Base-by-base conservation (phyloP, 2,113 vertebrate species). In the Hippotragus niger region DNA sequence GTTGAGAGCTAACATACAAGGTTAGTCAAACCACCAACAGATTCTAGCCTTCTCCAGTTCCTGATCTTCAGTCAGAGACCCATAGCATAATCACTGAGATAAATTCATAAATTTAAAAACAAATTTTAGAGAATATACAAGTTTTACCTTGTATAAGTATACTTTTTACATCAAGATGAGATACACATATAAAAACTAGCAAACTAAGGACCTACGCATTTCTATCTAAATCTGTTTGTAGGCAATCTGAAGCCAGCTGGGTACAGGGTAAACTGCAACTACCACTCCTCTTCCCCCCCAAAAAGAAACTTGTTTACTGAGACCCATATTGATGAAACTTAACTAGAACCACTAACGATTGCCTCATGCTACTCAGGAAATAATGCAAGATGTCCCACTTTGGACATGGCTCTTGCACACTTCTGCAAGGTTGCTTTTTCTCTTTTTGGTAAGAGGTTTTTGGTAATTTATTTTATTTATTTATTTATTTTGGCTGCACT, bases 281-380 rank as follows among this genome's bases (percentile, higher is more conserved):
- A 52, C 78, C 78, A 78, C 25, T 71, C 67, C 2, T 9, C 40
- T 25, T 27, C 3, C 19, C 2, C 67, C 6, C 0, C 13, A 36
- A 29, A 16, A 31, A 94, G 93, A 47, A 81, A 87, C 50, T 0
- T 92, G 31, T 76, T 90, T 76, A 52, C n/a, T 91, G 60, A 96
- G 62, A 88, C 12, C 60, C 88, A 19, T 55, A 10, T 7, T 93
- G 71, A 74, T 31, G 62, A 92, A 80, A 97, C 19, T 64, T 81
- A 52, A 40, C 58, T 43, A 27, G 43, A 89, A 94, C 55, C 60
- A 83, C 43, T 67, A 87, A 74, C 3, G 21, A 93, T 23, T 86
- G 16, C 50, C 31, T 97, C 89, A 87, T 47, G 25, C 2, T 57
- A 62, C 43, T 78, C 76, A 91, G 95, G 76, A 98, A 94, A 95